Percentiles rank a stretch among this genome's conserved stretches.
Evolutionary conservation across 2,797 vertebrate genomes (phyloP).

Genomic region (Sebastes aleutianus): DNA sequence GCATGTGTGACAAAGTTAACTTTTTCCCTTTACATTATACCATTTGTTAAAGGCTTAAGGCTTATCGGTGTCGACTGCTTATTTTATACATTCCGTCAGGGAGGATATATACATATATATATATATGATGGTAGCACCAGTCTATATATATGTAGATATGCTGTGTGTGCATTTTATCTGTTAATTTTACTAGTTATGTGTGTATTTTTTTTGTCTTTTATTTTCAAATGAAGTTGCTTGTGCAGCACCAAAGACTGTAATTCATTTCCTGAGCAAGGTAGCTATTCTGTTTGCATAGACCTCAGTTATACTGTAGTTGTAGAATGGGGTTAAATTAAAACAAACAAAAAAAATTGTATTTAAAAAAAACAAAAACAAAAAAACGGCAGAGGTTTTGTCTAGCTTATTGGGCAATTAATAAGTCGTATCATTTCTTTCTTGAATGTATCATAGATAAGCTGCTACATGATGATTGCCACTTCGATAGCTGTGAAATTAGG

Average conservation of each 20-base stretch:
- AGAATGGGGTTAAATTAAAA: slow-evolving; percentile 86
- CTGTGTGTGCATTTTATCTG: slow-evolving; percentile 75
- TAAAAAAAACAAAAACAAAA: slow-evolving; percentile 52
- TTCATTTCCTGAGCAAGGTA: slow-evolving; percentile 97
- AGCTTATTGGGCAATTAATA: slow-evolving; percentile 98
- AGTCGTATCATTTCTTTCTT: slow-evolving; percentile 99
- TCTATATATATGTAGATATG: slow-evolving; percentile 70
- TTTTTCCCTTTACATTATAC: slow-evolving; percentile 88
- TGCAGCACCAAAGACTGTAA: slow-evolving; percentile 99
- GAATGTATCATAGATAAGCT: slow-evolving; percentile 99
- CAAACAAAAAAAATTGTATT: slow-evolving; percentile 69
- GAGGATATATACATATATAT: slow-evolving; percentile 84
- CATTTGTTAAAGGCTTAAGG: slow-evolving; percentile 91
- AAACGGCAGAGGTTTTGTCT: slow-evolving; percentile 93
- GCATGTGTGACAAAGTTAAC: slow-evolving; percentile 95
- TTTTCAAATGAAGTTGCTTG: slow-evolving; percentile 96
- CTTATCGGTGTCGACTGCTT: slow-evolving; percentile 92
- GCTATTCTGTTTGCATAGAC: slow-evolving; percentile 96
- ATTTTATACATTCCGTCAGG: slow-evolving; percentile 99
- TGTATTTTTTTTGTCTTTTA: slow-evolving; percentile 72
- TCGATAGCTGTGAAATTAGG: slow-evolving; percentile 99
- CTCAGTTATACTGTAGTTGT: slow-evolving; percentile 94
- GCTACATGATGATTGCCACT: slow-evolving; percentile 99
- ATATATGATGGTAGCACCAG: slow-evolving; percentile 35
- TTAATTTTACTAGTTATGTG: slow-evolving; percentile 82